Base-by-base conservation (phyloP, 2,113 vertebrate genomes). In the Bubo blakistoni region DNA sequence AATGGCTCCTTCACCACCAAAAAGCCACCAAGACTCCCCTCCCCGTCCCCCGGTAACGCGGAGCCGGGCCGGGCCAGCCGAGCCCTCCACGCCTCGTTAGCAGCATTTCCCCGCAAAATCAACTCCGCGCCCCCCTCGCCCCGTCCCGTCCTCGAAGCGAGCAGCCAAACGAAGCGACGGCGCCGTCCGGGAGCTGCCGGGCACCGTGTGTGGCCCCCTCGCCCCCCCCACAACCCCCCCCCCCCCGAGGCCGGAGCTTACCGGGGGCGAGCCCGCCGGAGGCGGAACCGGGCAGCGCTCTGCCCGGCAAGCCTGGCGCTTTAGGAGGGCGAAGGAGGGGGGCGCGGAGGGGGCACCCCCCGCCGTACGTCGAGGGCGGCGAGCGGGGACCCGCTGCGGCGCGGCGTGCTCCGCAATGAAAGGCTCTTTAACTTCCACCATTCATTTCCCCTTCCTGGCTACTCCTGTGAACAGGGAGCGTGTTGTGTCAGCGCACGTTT, bases 391-490 rank as follows among this genome's bases (percentile, higher is more conserved):
- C 55, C 90, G 88, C 94, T 92, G 86, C 84, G 78, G 74, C 59
- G 76, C 87, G 78, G 89, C 94, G 71, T 77, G 91, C 89, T 94
- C 55, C 38, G 74, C 74, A 90, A 71, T 93, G 93, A 96, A 96
- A 96, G 88, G 79, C 92, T 80, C 81, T 96, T 86, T 92, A 90
- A 96, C 94, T 96, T 96, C 93, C 92, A 89, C 71, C 85, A 52
- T 97, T 92, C 91, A 95, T 97, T 97, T 97, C 97, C 95, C 92
- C 92, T 98, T 97, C 97, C 96, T 94, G 93, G 81, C 95, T 79
- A 85, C 84, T 96, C 83, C 72, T 44, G 55, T 94, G 92, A 92
- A 81, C 91, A 92, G 92, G 83, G 96, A 94, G 90, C 51, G 80
- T 97, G 40, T 94, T 95, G 94, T 94, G 84, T 90, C 93, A 51